Percentiles rank a stretch among this genome's conserved stretches.
Conservation (phyloP, 2,797 vertebrate species). For the Enteromius trimaculatus region DNA sequence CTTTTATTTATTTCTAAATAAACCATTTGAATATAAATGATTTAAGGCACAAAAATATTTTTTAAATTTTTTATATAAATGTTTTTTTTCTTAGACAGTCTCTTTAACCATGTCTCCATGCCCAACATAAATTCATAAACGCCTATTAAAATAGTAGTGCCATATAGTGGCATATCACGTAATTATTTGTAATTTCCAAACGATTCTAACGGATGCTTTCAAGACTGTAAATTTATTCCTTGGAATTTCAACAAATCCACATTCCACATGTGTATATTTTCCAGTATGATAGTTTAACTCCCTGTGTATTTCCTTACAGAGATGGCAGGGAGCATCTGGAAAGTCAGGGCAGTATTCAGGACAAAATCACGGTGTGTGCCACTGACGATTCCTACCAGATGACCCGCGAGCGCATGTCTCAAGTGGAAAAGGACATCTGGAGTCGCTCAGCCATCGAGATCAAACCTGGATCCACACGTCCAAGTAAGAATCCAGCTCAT, state of each 20-base stretch:
- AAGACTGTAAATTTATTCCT: background rate
- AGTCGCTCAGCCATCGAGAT: slow-evolving; percentile 82
- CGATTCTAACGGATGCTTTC: background rate
- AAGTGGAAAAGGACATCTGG: slow-evolving; percentile 83
- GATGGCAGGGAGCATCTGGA: slow-evolving; percentile 81
- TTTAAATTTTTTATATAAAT: background rate
- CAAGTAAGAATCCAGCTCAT: slow-evolving; percentile 71
- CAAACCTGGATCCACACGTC: slow-evolving; percentile 75
- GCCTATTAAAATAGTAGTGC: background rate
- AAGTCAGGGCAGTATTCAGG: slow-evolving; percentile 86
- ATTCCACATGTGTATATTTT: background rate
- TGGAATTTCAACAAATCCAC: background rate
- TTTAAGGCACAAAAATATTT: background rate
- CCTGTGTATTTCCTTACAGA: slow-evolving; percentile 65
- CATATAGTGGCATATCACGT: background rate
- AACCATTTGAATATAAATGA: background rate
- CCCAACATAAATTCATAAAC: background rate
- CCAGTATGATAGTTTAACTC: background rate
- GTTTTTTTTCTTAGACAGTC: background rate
- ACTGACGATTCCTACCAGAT: slow-evolving; percentile 83
- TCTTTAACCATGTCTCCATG: background rate
- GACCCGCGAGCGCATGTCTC: slow-evolving; percentile 79
- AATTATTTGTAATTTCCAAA: background rate
- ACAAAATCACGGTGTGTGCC: slow-evolving; percentile 88
- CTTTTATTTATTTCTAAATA: background rate